Evolutionary conservation across 1,140 invertebrate species (phyloP), one percentile per base, ranked within the genome.

Genomic region (Globodera ellingtonae): DNA sequence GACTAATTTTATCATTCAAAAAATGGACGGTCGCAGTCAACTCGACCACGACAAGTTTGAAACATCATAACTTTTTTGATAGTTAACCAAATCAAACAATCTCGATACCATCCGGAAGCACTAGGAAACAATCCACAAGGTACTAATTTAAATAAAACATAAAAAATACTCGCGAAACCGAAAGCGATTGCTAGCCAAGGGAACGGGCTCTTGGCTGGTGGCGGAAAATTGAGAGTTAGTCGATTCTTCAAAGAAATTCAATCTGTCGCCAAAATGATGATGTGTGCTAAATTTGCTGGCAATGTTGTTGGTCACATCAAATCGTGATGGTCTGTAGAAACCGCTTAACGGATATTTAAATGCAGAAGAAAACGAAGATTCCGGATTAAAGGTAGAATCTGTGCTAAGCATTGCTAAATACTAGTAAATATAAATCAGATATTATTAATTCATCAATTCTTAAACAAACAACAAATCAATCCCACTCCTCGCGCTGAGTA

Each of bases 181-280:
- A 4, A 62, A 62, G 10, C 56, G 56, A 18, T 62, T 62, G 56
- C 15, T 62, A 10, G 2, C 18, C 10, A 62, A 62, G 15, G 56
- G 18, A 62, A 35, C 35, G 35, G 56, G 56, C 1, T 62, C 56
- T 18, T 62, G 18, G 18, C 8, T 35, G 67, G 2, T 18, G 35
- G n/a, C 35, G 35, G 5, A 8, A 70, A 70, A 70, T 18, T 62
- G 56, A 70, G n/a, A 15, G 46, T 44, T 47, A 24, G 67, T 70
- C 67, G 35, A 70, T 70, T 70, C 46, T 24, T n/a, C 67, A 70
- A 70, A 70, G 67, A 70, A 70, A 70, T 70, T 35, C 21, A 70
- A 44, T 4, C 24, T 35, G 6, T 70, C 67, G 35, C 10, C 67
- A 70, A 13, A 44, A 6, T n/a, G 35, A 6, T n/a, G 35, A 70